Evolutionary conservation across 2,797 vertebrate species (phyloP), one percentile per base, ranked within the genome.

Genomic region (Hemitrygon akajei): DNA sequence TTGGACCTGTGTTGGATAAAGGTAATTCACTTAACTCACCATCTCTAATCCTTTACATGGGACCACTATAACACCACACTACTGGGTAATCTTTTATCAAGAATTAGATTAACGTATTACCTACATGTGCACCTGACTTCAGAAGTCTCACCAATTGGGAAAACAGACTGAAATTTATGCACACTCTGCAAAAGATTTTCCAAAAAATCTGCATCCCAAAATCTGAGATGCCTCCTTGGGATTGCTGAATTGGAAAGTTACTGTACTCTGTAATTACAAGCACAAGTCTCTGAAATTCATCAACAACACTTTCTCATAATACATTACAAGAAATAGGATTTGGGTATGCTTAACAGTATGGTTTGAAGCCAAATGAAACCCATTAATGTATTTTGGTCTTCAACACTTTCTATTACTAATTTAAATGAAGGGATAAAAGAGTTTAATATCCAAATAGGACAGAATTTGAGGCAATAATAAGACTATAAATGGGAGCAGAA

Each of bases 1-100:
- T 99, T 3, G 99, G 99, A 66, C 99, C 99, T 0, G 99, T 99
- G 94, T 95, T 99, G 94, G 99, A 99, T 94, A 99, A 98, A 98
- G 99, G 99, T 99, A 97, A 73, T 27, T 66, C 27, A 40, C 11
- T 22, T 22, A 86, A 1, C 3, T 5, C n/a, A 27, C 11, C 4
- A 86, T 18, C 12, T 60, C 58, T 12, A 18, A 40, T 27, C 56
- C 30, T 7, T 60, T 60, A 86, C 82, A 60, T 16, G 5, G 58
- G 12, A 30, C 1, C 56, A 86, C 27, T 60, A 16, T 27, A 86
- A 60, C 58, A 11, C 82, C 58, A 14, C 27, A n/a, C 34, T 63
- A 63, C 84, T 66, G 60, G 34, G 30, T 60, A n/a, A 66, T 69
- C 60, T 37, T 37, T 34, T 37, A n/a, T 10, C 18, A 3, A 9